Conservation (phyloP, 92 coral and sea anemone genomes). For the Palythoa grandiflora region DNA sequence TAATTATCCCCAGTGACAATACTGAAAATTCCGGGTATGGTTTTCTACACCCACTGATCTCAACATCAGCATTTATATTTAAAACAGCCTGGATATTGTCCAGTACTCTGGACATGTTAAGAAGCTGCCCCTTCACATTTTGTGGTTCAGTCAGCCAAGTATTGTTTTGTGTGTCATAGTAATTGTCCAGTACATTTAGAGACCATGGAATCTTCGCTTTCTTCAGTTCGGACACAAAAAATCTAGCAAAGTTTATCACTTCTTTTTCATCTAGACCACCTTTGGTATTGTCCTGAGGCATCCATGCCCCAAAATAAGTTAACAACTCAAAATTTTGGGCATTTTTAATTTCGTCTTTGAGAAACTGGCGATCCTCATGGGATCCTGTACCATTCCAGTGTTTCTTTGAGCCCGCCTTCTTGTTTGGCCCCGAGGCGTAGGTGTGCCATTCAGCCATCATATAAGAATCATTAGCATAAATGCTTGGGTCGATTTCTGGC, state of each 20-base stretch:
- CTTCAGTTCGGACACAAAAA: conserved; percentile 60
- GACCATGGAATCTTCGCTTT: conserved; percentile 75
- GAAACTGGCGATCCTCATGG: conserved; percentile 27
- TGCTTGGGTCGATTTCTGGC: conserved; percentile 47
- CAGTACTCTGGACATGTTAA: conserved; percentile 69
- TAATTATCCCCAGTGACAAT: background rate
- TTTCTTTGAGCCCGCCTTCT: conserved; percentile 56
- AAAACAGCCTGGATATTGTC: conserved; percentile 31
- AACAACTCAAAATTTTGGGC: conserved; percentile 40
- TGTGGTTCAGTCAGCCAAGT: conserved; percentile 61
- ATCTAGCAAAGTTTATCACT: conserved; percentile 70
- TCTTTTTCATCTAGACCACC: conserved; percentile 60
- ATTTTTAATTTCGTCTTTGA: conserved; percentile 42
- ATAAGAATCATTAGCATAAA: conserved; percentile 58
- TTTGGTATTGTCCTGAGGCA: conserved; percentile 68
- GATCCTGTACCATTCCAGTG: conserved; percentile 74
- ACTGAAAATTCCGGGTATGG: background rate
- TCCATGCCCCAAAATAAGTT: conserved; percentile 83
- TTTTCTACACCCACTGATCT: background rate
- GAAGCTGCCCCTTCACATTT: conserved; percentile 24
- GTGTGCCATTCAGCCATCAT: conserved; percentile 80
- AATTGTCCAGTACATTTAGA: conserved; percentile 71
- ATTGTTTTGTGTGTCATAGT: conserved; percentile 62
- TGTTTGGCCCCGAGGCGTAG: conserved; percentile 81
- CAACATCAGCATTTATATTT: background rate